Evolutionary conservation across 2,113 vertebrate species (phyloP).

Genomic region (Stegostoma tigrinum): DNA sequence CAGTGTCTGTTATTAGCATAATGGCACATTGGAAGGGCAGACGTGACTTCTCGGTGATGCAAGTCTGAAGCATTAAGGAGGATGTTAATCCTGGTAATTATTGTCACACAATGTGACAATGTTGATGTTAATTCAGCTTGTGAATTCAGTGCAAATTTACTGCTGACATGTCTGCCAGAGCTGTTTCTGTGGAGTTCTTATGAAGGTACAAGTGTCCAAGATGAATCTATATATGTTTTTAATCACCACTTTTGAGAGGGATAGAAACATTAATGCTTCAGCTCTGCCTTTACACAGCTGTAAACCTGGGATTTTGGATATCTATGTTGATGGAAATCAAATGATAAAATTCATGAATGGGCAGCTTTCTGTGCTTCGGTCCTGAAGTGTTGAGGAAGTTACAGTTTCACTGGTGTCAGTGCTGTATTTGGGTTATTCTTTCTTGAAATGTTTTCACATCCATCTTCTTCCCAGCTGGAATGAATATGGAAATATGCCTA

Average conservation of each 20-base stretch:
- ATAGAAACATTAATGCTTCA: background rate
- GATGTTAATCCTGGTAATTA: conserved; percentile 27
- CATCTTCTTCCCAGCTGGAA: conserved; percentile 10
- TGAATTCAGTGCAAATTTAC: conserved; percentile 13
- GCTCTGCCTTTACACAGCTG: background rate
- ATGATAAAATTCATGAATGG: background rate
- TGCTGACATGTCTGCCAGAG: background rate
- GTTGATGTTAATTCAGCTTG: conserved; percentile 28
- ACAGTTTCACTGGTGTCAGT: conserved; percentile 1
- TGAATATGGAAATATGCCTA: conserved; percentile 25
- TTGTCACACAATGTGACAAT: background rate
- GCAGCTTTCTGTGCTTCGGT: background rate
- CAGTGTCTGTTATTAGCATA: background rate
- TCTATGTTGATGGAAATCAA: background rate
- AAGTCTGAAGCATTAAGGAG: conserved; percentile 20
- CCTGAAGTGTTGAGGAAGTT: background rate
- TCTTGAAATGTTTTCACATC: conserved; percentile 4
- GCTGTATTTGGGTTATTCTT: background rate
- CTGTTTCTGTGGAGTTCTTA: background rate
- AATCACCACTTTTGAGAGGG: background rate
- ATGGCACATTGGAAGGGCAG: conserved; percentile 18
- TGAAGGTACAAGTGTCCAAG: background rate
- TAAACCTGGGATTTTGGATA: background rate
- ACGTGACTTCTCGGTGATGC: conserved; percentile 23
- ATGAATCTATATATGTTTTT: background rate